A percentile compares a stretch with the other conserved stretches of the same genome.
phyloP scores from a whole-genome alignment of 2,113 vertebrate genomes.

The Thymallus thymallus region DNA sequence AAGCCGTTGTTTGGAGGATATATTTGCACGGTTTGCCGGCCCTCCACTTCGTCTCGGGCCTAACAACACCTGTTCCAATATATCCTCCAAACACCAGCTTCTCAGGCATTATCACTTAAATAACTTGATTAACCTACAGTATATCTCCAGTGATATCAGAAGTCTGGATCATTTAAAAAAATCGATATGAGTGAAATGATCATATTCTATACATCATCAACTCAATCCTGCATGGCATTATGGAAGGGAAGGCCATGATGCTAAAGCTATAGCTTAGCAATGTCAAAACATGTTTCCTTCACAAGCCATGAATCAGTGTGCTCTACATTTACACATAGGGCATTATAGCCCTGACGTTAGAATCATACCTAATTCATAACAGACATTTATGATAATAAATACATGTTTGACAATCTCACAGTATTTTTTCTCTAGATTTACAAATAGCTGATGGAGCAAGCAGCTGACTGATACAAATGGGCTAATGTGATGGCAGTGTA shows the following conservation, averaged over 20 bases:
- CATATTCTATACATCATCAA: background rate
- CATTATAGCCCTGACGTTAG: conserved; percentile 54
- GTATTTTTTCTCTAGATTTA: conserved; percentile 56
- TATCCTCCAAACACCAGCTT: too few relatives aligned
- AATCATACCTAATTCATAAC: conserved; percentile 71
- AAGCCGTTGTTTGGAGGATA: too few relatives aligned
- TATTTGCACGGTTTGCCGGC: too few relatives aligned
- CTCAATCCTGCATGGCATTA: background rate
- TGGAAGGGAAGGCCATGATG: conserved; percentile 28
- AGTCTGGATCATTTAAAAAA: background rate
- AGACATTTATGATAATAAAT: conserved; percentile 66
- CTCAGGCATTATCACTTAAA: too few relatives aligned
- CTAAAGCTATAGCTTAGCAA: conserved; percentile 30
- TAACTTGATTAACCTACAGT: background rate
- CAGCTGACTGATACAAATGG: conserved; percentile 76
- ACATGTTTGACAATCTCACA: conserved; percentile 16
- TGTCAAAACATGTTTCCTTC: conserved; percentile 50
- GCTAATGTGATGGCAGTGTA: conserved; percentile 74
- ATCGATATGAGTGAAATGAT: background rate
- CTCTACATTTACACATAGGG: conserved; percentile 55
- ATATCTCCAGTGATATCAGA: background rate
- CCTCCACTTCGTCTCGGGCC: too few relatives aligned
- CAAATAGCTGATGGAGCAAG: conserved; percentile 75
- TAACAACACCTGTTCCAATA: too few relatives aligned
- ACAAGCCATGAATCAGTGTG: conserved; percentile 39